Conservation (phyloP, 2,888 invertebrate genomes). For the Oligia fasciuncula region DNA sequence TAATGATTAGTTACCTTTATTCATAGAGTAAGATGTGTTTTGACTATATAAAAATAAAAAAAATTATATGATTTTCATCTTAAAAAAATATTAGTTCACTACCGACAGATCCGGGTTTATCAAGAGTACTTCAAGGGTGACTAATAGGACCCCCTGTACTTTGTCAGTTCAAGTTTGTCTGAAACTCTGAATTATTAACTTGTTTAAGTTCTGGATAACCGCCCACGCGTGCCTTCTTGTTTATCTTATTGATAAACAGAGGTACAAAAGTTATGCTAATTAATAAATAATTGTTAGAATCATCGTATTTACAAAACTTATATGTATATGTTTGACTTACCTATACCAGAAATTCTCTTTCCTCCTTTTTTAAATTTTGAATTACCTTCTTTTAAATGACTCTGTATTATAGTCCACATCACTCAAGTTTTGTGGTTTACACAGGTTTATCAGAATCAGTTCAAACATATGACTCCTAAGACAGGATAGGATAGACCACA, state of each 20-base stretch:
- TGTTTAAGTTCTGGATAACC: constrained; percentile 14
- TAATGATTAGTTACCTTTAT: neutral
- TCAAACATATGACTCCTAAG: neutral
- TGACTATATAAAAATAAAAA: too few relatives aligned
- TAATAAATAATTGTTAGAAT: neutral
- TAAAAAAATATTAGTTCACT: neutral
- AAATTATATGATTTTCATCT: neutral
- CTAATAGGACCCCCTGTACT: constrained; percentile 10
- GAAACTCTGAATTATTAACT: constrained; percentile 35
- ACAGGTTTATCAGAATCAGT: neutral
- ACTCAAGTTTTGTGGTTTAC: neutral
- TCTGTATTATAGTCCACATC: neutral
- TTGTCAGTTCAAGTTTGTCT: constrained; percentile 25
- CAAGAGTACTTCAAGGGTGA: neutral
- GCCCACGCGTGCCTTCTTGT: constrained; percentile 1
- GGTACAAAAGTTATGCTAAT: neutral
- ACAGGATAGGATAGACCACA: neutral
- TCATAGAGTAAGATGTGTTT: too few relatives aligned
- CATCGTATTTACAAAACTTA: neutral
- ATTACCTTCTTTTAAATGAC: neutral
- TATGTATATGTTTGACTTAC: neutral
- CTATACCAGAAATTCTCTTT: too few relatives aligned
- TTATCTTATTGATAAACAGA: constrained; percentile 4
- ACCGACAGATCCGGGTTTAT: neutral
- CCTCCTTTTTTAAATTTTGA: neutral